Conservation (phyloP, 64 coral and sea anemone species). For the Platygyra sinensis region DNA sequence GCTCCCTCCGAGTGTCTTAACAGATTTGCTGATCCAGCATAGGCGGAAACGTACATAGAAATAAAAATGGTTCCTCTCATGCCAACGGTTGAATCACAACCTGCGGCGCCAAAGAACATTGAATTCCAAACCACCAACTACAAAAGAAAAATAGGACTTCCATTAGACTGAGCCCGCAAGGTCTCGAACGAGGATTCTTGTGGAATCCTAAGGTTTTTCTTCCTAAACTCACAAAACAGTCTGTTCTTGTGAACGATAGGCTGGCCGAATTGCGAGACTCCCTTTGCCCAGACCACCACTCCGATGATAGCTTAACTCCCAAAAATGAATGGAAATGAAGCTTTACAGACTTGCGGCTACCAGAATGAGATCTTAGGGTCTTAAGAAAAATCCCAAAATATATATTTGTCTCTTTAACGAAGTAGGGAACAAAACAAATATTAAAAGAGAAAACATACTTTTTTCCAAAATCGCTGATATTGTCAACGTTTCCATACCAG, state of each 20-base stretch:
- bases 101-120: constrained; percentile 83
- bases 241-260: too few species aligned
- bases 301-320: too few species aligned
- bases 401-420: too few species aligned
- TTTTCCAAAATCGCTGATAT: constrained; percentile 77
- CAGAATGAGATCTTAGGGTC: too few species aligned
- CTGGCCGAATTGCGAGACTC: too few species aligned
- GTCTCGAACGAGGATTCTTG: too few species aligned
- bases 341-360: too few species aligned
- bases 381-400: too few species aligned
- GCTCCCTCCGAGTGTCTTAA: constrained; percentile 90
- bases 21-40: constrained; percentile 68
- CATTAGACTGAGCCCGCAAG: neutral
- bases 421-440: neutral
- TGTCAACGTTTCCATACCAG: constrained; percentile 83
- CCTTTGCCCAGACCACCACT: too few species aligned
- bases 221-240: too few species aligned
- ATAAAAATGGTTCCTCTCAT: constrained; percentile 82
- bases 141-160: neutral
- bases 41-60: constrained; percentile 62
- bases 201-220: too few species aligned
- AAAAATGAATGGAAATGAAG: too few species aligned
- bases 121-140: constrained; percentile 96
- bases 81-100: constrained; percentile 54
- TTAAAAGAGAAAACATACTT: constrained; percentile 64